Conservation (phyloP, 2,797 vertebrate species). For the Paedocypris micromegethes region DNA sequence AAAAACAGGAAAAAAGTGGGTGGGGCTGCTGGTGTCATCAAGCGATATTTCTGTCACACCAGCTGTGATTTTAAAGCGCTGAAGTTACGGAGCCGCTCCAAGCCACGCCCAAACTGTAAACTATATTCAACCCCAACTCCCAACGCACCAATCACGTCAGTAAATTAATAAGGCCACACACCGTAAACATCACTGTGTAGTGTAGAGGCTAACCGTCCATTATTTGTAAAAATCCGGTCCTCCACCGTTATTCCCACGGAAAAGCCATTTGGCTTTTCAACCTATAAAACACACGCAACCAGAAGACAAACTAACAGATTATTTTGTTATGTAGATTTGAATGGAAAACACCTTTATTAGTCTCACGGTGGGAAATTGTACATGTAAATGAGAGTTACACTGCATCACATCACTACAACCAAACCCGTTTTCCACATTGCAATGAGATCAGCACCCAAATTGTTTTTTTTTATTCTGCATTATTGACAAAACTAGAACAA, state of each 20-base stretch:
- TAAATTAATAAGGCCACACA: constrained; percentile 37
- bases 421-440: no score
- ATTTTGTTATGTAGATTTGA: no score
- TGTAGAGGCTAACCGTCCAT: constrained; percentile 15
- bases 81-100: not conserved
- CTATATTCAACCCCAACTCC: constrained; percentile 13
- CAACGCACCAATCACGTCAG: constrained; percentile 29
- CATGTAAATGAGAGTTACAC: no score
- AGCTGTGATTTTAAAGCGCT: constrained; percentile 12
- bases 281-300: no score
- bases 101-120: constrained; percentile 30
- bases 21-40: not conserved
- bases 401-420: no score
- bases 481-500: no score
- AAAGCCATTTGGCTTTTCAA: no score
- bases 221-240: constrained; percentile 21
- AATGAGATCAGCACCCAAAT: no score
- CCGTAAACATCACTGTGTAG: not conserved
- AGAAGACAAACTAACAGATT: no score
- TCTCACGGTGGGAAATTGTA: no score
- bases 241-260: not conserved
- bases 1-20: constrained; percentile 12
- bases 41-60: constrained; percentile 20
- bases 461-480: no score
- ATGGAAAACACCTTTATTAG: no score